Percentiles rank a stretch among this genome's conserved stretches.
phyloP scores from a whole-genome alignment of 2,888 invertebrate species.

The Choristoneura rosaceana region DNA sequence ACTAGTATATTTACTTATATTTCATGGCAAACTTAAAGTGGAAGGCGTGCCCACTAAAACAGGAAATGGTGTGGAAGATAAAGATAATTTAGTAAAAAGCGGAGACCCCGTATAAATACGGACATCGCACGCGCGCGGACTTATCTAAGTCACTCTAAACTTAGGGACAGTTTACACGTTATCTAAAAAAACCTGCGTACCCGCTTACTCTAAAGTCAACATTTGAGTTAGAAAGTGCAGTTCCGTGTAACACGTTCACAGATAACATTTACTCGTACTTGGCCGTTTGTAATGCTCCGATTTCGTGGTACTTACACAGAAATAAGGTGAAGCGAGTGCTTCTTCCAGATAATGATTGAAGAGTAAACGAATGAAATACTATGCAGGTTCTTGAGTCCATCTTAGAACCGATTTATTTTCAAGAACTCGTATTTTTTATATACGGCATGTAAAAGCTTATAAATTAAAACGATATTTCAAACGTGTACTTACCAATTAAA shows the following conservation, averaged over 20 bases:
- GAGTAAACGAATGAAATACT: slow-evolving; percentile 55
- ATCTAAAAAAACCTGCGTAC: slow-evolving; percentile 74
- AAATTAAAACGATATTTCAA: background rate
- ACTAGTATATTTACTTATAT: slow-evolving; percentile 34
- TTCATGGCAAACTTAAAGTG: slow-evolving; percentile 48
- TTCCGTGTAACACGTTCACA: slow-evolving; percentile 79
- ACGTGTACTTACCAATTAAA: background rate
- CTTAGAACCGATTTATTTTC: slow-evolving; percentile 19
- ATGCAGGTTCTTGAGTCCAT: slow-evolving; percentile 23
- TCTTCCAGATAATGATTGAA: slow-evolving; percentile 57
- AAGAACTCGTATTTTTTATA: background rate
- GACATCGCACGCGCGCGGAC: slow-evolving; percentile 61
- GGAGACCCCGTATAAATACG: slow-evolving; percentile 57
- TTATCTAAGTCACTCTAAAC: slow-evolving; percentile 58
- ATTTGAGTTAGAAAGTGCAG: slow-evolving; percentile 84
- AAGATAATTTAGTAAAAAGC: slow-evolving; percentile 74
- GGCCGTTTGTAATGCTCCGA: slow-evolving; percentile 70
- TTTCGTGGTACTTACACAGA: slow-evolving; percentile 68
- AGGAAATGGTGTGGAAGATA: slow-evolving; percentile 66
- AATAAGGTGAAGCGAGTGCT: slow-evolving; percentile 54
- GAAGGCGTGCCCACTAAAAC: slow-evolving; percentile 63
- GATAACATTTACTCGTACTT: slow-evolving; percentile 73
- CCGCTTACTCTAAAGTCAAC: slow-evolving; percentile 78
- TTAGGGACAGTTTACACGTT: slow-evolving; percentile 76
- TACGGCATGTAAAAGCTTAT: background rate